Percentiles rank a stretch among this genome's conserved stretches.
These are phyloP conservation scores for Petromus typicus DNA, from an alignment of 2,113 vertebrate species.

Conservation along the genomic window DNA sequence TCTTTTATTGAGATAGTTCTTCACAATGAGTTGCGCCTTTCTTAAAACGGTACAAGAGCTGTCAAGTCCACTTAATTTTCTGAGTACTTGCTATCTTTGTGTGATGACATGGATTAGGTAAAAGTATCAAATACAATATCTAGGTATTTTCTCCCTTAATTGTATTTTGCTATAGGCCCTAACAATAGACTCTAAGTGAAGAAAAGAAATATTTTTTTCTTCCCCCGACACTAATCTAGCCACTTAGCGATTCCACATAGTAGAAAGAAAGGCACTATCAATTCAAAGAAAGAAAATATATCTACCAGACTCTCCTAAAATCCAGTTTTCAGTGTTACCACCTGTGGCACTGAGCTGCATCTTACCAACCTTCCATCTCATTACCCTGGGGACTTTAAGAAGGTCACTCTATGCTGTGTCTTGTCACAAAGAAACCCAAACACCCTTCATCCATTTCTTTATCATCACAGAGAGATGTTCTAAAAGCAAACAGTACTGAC, in stretches of 20 bases:
- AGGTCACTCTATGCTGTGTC: fast-evolving
- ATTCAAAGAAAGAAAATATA: background rate
- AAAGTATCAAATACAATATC: background rate
- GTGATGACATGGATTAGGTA: background rate
- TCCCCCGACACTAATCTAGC: background rate
- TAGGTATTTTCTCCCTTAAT: background rate
- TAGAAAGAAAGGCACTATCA: background rate
- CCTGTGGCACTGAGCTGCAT: background rate
- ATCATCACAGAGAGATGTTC: background rate
- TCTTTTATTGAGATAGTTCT: background rate
- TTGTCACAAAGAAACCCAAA: background rate
- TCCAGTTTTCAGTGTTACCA: background rate
- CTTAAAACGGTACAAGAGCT: background rate
- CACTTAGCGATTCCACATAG: background rate
- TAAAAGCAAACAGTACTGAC: background rate
- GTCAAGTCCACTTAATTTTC: background rate
- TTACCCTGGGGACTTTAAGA: background rate
- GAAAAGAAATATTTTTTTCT: background rate
- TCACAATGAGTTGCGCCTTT: background rate
- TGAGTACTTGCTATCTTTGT: background rate
- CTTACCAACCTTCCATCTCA: background rate
- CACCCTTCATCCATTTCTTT: background rate
- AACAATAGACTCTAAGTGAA: background rate
- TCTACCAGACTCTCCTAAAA: no score
- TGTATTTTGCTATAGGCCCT: background rate